Evolutionary conservation across 30 jellyfish, hydroid and myxozoan genomes (phyloP).

Genomic region (Turritopsis rubra): DNA sequence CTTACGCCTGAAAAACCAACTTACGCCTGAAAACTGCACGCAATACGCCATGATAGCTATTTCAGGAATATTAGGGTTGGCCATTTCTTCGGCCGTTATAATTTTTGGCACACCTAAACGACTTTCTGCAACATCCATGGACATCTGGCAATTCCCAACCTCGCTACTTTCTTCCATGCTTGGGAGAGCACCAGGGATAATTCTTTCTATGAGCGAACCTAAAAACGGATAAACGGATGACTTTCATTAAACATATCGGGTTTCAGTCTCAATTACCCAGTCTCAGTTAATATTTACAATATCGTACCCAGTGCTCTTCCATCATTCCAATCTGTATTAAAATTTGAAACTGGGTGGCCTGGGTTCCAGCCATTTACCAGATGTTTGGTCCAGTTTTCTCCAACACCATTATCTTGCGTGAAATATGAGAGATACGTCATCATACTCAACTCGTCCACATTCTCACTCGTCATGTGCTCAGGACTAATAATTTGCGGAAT

Average conservation of each 20-base stretch:
- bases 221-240: no score
- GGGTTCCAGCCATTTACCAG: conserved; percentile 54
- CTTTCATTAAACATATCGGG: background rate
- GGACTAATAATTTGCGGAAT: conserved; percentile 79
- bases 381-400: conserved; percentile 60
- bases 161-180: conserved; percentile 13
- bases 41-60: conserved; percentile 88
- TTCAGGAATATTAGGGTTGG: conserved; percentile 89
- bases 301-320: conserved; percentile 81
- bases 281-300: background rate
- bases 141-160: conserved; percentile 54
- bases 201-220: background rate
- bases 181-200: background rate
- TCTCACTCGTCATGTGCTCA: conserved; percentile 77
- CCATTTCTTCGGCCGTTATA: conserved; percentile 74
- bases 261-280: no score
- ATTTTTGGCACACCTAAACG: conserved; percentile 62
- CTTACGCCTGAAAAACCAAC: background rate
- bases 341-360: conserved; percentile 49
- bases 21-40: conserved; percentile 57
- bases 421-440: conserved; percentile 90
- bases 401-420: conserved; percentile 89
- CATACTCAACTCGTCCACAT: conserved; percentile 93
- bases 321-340: conserved; percentile 96
- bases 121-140: conserved; percentile 77